These are phyloP conservation scores for Poicephalus meyeri DNA, from an alignment of 2,113 vertebrate genomes.

Conservation along the genomic window DNA sequence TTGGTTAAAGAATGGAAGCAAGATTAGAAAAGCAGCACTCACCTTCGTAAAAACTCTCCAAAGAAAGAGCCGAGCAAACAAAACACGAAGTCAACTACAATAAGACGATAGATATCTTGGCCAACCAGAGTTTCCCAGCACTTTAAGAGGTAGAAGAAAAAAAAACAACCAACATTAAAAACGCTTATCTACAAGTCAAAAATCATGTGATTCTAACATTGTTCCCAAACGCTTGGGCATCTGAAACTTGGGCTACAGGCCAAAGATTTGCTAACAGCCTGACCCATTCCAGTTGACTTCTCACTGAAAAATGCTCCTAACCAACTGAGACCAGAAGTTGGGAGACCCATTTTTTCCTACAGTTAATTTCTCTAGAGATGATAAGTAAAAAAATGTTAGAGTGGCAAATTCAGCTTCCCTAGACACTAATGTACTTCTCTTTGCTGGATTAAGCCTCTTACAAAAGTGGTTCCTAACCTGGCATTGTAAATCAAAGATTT, in stretches of 20 bases:
- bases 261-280: background rate
- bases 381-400: background rate
- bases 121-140: slow-evolving; percentile 95
- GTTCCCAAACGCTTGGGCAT: background rate
- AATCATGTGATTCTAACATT: background rate
- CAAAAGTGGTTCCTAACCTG: background rate
- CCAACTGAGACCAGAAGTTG: background rate
- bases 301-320: background rate
- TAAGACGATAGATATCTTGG: slow-evolving; percentile 90
- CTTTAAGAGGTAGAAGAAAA: slow-evolving; percentile 62
- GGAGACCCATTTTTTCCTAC: background rate
- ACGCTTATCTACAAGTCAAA: background rate
- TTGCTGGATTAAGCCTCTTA: background rate
- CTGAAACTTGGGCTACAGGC: background rate
- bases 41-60: slow-evolving; percentile 93
- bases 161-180: background rate
- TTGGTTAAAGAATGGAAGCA: background rate
- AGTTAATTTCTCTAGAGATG: background rate
- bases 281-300: background rate
- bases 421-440: background rate
- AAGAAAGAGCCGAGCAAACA: slow-evolving; percentile 88
- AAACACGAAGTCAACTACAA: slow-evolving; percentile 91
- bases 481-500: background rate
- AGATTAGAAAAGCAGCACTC: slow-evolving; percentile 30
- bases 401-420: background rate